Percentiles rank a stretch among this genome's conserved stretches.
These are phyloP conservation scores for Heliconius ismenius DNA, from an alignment of 2,888 invertebrate species.

Conservation along the genomic window DNA sequence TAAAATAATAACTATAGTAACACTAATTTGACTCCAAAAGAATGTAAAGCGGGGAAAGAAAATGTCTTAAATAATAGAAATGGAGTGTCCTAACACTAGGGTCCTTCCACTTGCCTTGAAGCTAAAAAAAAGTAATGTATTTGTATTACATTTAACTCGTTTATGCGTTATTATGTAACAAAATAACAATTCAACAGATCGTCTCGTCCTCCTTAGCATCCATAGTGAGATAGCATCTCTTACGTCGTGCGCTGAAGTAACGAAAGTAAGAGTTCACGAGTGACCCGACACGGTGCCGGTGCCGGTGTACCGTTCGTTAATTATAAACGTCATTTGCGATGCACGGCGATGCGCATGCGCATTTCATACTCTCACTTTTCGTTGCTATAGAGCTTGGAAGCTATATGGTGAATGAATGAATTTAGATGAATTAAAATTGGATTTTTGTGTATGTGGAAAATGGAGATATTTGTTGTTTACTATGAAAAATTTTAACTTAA, in stretches of 20 bases:
- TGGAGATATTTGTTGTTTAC: too few species aligned
- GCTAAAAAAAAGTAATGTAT: too few species aligned
- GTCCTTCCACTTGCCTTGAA: background rate
- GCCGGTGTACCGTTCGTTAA: conserved; percentile 46
- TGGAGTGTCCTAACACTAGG: too few species aligned
- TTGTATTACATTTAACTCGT: background rate
- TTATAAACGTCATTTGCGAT: conserved; percentile 59
- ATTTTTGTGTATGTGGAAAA: background rate
- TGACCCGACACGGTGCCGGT: conserved; percentile 43
- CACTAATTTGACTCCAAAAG: too few species aligned
- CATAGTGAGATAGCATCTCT: conserved; percentile 31
- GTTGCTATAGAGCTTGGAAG: conserved; percentile 48
- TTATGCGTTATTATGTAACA: conserved; percentile 9
- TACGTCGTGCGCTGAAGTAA: conserved; percentile 32
- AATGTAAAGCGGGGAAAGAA: too few species aligned
- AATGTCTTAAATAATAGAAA: too few species aligned
- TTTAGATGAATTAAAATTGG: background rate
- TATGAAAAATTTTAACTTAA: too few species aligned
- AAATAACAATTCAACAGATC: conserved; percentile 16
- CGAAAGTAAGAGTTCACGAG: conserved; percentile 48
- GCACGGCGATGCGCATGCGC: conserved; percentile 59
- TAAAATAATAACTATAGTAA: too few species aligned
- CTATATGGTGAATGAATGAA: conserved; percentile 38
- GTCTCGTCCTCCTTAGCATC: background rate
- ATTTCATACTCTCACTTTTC: conserved; percentile 71